Evolutionary conservation across 2,888 invertebrate genomes (phyloP).

Genomic region (Dysmachus trigonus): DNA sequence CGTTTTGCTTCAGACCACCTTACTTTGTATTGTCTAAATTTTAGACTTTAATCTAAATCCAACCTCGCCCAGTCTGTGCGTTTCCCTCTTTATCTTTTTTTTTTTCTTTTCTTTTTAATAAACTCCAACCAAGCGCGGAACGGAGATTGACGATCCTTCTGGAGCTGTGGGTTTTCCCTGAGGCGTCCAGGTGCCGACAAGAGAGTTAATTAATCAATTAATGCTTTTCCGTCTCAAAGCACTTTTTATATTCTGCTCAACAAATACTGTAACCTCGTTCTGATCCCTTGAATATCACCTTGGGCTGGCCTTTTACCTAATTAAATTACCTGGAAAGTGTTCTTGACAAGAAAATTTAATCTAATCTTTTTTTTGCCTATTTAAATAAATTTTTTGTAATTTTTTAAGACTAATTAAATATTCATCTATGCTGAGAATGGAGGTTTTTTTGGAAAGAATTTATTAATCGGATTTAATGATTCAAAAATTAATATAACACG

Average conservation of each 20-base stretch:
- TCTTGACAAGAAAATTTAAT: neutral
- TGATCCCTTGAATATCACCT: neutral
- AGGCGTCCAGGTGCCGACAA: neutral
- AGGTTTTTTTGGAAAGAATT: neutral
- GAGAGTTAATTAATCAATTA: neutral
- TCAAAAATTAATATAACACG: no score
- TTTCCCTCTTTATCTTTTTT: no score
- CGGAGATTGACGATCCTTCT: neutral
- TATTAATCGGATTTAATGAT: no score
- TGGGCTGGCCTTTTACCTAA: neutral
- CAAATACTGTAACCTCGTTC: neutral
- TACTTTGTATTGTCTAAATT: neutral
- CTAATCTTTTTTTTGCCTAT: neutral
- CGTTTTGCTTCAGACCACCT: neutral
- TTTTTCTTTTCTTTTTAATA: neutral
- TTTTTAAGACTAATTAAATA: neutral
- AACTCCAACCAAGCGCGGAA: neutral
- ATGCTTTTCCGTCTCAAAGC: neutral
- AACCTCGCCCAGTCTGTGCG: neutral
- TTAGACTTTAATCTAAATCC: no score
- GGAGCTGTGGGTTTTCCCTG: neutral
- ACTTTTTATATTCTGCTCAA: neutral
- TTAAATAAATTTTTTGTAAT: neutral
- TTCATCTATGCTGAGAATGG: neutral
- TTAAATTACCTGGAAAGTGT: neutral